Base-by-base conservation (phyloP, 2,797 vertebrate species). In the Alcedo quadribrachys region DNA sequence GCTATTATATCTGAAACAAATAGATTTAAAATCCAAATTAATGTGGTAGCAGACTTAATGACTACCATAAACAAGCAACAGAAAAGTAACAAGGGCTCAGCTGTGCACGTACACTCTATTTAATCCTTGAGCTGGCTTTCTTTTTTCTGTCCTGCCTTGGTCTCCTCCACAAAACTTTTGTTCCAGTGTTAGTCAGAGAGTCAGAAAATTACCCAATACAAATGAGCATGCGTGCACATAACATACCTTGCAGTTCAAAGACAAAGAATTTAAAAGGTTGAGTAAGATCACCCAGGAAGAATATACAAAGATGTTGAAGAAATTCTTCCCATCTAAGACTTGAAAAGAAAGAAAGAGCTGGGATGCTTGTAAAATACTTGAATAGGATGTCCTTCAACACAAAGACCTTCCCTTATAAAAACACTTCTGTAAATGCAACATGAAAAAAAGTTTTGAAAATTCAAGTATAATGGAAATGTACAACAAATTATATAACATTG, bases 31-130 rank as follows among this genome's bases (percentile, higher is more conserved):
- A 63, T 54, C 19, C 8, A 79, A 70, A 77, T 74, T 42, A 63
- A 73, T 33, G 17, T 35, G 11, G 28, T 43, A 46, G 21, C 6
- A 69, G 67, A 78, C 6, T 60, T 46, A 77, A 75, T 68, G 24
- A 28, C 27, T 54, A 40, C 27, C 51, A 30, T 28, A 51, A 86
- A 54, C 6, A 51, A 74, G 16, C 12, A 66, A 63, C 22, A 85
- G 55, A 46, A 57, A 7, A 76, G 19, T 35, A 73, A 81, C 0
- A 1, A 86, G 8, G 14, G 15, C 30, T 81, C 27, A 50, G 51
- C 12, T 69, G 10, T 37, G 21, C 27, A 37, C 0, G 0, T 46
- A 30, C 3, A 1, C 8, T 8, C 3, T 11, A 30, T 63, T 79
- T 79, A 24, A 51, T 71, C 53, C 35, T 46, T 42, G 2, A 15